phyloP scores from a whole-genome alignment of 2,888 invertebrate genomes.

The Synanthedon vespiformis region DNA sequence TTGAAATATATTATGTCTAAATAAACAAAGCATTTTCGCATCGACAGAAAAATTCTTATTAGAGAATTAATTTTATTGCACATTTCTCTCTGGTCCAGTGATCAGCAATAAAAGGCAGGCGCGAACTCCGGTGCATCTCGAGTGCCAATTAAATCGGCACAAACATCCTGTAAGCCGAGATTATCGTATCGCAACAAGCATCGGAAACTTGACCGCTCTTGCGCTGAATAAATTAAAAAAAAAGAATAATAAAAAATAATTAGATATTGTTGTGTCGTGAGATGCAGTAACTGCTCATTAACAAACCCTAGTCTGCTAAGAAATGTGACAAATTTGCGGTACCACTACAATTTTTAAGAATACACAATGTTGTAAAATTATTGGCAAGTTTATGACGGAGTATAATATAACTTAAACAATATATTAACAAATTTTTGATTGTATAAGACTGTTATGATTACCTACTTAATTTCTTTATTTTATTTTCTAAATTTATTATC shows the following conservation, averaged over 20 bases:
- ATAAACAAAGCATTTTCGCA: background rate
- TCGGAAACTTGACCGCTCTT: slow-evolving; percentile 59
- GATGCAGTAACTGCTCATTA: slow-evolving; percentile 36
- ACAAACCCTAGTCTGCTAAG: slow-evolving; percentile 6
- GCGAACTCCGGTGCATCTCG: slow-evolving; percentile 48
- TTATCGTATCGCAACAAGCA: slow-evolving; percentile 66
- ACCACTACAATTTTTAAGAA: too few species aligned
- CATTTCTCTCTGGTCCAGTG: slow-evolving; percentile 31
- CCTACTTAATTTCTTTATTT: too few species aligned
- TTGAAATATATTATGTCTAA: background rate
- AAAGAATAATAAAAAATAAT: slow-evolving; percentile 61
- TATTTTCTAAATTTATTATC: too few species aligned
- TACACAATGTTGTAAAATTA: too few species aligned
- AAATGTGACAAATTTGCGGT: background rate
- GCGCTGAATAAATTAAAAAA: slow-evolving; percentile 66
- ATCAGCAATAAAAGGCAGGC: slow-evolving; percentile 45
- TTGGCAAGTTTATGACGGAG: too few species aligned
- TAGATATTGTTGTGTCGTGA: slow-evolving; percentile 27
- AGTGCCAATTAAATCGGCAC: slow-evolving; percentile 64
- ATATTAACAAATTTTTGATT: too few species aligned
- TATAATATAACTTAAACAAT: too few species aligned
- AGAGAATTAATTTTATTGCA: slow-evolving; percentile 6
- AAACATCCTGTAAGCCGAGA: slow-evolving; percentile 66
- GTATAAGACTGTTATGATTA: too few species aligned
- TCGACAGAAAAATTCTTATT: background rate